Conservation (phyloP, 1,140 invertebrate species). For the Thaumetopoea pityocampa region DNA sequence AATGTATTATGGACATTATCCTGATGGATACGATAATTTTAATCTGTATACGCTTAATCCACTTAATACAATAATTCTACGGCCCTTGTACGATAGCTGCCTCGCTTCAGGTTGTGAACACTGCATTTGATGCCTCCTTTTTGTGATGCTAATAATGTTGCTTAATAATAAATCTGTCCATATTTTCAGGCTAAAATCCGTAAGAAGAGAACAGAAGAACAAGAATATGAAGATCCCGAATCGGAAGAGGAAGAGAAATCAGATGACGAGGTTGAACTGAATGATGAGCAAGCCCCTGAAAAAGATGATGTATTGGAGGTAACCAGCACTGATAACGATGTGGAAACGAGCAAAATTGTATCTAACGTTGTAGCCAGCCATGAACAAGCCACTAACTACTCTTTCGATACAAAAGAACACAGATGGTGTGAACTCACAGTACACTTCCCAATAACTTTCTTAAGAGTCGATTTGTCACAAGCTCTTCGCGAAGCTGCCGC, state of each 20-base stretch:
- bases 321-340: conserved; percentile 45
- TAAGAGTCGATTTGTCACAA: conserved; percentile 86
- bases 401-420: conserved; percentile 83
- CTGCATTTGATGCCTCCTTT: no score
- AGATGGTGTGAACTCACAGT: conserved; percentile 75
- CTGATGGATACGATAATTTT: no score
- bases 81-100: no score
- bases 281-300: conserved; percentile 40
- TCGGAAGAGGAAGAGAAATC: conserved; percentile 73
- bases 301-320: conserved; percentile 55
- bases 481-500: conserved; percentile 85
- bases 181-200: conserved; percentile 65
- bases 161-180: not conserved
- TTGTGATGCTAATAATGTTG: no score
- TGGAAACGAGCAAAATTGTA: conserved; percentile 45
- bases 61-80: no score
- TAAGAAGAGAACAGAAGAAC: conserved; percentile 67
- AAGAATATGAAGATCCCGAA: conserved; percentile 76
- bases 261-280: conserved; percentile 54
- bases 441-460: conserved; percentile 80
- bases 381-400: conserved; percentile 79
- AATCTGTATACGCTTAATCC: no score
- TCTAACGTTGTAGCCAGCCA: conserved; percentile 59
- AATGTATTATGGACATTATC: no score
- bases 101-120: no score